These are phyloP conservation scores for Teleiodes luculella DNA, from an alignment of 2,888 invertebrate species.

Conservation along the genomic window DNA sequence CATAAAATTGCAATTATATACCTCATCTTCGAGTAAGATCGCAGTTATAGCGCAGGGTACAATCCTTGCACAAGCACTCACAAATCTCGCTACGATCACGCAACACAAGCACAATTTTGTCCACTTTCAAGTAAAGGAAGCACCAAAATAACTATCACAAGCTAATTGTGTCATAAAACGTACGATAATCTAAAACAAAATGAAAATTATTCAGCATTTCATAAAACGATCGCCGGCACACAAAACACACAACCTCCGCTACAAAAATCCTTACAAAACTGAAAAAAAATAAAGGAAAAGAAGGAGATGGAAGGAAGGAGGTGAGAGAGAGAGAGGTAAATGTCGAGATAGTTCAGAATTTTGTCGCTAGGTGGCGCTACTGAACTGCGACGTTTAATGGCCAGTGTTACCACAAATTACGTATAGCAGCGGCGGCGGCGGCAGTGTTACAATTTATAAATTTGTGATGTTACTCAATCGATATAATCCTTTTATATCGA, in stretches of 20 bases:
- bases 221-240: slow-evolving; percentile 45
- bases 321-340: too few species aligned
- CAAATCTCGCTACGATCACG: slow-evolving; percentile 49
- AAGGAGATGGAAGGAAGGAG: slow-evolving; percentile 7
- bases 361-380: slow-evolving; percentile 36
- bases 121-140: slow-evolving; percentile 41
- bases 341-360: neutral
- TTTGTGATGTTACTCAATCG: too few species aligned
- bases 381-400: neutral
- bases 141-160: slow-evolving; percentile 45
- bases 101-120: slow-evolving; percentile 53
- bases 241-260: slow-evolving; percentile 51
- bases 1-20: slow-evolving; percentile 30
- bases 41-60: slow-evolving; percentile 40
- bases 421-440: too few species aligned
- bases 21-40: slow-evolving; percentile 30
- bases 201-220: slow-evolving; percentile 61
- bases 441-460: too few species aligned
- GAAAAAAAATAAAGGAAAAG: slow-evolving; percentile 30
- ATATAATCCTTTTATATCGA: too few species aligned
- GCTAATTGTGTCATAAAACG: slow-evolving; percentile 59
- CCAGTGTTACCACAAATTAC: neutral
- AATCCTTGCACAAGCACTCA: slow-evolving; percentile 71
- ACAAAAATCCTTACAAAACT: slow-evolving; percentile 68
- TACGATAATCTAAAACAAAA: slow-evolving; percentile 51